phyloP scores from a whole-genome alignment of 2,797 vertebrate genomes.

The Vipera ursinii region DNA sequence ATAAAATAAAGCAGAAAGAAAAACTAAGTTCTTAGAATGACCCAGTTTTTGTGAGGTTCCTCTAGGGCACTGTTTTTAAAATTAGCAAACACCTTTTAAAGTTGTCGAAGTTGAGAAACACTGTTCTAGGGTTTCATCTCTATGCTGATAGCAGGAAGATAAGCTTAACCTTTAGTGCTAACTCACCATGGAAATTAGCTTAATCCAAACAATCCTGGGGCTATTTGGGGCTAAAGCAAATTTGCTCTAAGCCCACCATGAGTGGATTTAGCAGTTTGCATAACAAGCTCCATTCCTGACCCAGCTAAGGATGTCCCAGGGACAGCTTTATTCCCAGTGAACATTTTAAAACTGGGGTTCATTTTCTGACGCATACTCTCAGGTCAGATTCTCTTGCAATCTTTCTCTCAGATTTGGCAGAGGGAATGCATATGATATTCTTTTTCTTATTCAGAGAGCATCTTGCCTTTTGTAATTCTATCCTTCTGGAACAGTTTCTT shows the following conservation, averaged over 20 bases:
- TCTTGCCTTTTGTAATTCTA: conserved; percentile 49
- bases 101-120: background rate
- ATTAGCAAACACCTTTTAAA: background rate
- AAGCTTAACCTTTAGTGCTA: background rate
- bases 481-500: conserved; percentile 50
- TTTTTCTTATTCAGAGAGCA: conserved; percentile 16
- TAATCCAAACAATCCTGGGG: background rate
- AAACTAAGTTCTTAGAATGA: background rate
- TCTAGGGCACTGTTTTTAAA: background rate
- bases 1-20: background rate
- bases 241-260: background rate
- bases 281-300: background rate
- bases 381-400: conserved; percentile 9
- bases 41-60: background rate
- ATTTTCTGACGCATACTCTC: conserved; percentile 43
- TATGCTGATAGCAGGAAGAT: background rate
- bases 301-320: background rate
- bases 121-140: background rate
- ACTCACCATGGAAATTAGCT: background rate
- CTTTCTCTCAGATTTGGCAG: background rate
- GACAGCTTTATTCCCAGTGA: rapidly evolving
- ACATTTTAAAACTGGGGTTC: conserved; percentile 19
- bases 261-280: background rate
- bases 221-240: background rate
- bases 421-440: conserved; percentile 3